Evolutionary conservation across 2,113 vertebrate genomes (phyloP).

Genomic region (Hippocampus comes): DNA sequence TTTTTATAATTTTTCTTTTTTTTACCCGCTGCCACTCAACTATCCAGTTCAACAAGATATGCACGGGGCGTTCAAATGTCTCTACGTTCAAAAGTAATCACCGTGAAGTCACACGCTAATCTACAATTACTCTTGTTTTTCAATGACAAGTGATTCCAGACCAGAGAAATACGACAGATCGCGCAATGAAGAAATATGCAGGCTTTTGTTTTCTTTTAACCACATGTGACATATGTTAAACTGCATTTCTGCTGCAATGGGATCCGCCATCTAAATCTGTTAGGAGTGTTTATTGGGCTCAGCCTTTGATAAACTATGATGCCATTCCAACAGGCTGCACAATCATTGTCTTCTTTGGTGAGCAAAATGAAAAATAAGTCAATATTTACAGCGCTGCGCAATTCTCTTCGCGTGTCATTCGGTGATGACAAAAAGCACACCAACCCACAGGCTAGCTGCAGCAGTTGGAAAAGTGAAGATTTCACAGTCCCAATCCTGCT

Average conservation of each 20-base stretch:
- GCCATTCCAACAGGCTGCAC: neutral
- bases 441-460: conserved; percentile 25
- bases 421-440: conserved; percentile 5
- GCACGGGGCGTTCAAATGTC: conserved; percentile 53
- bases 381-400: conserved; percentile 15
- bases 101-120: neutral
- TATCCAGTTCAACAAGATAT: conserved; percentile 39
- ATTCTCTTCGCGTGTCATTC: conserved; percentile 18
- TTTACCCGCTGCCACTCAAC: conserved; percentile 34
- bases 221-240: neutral
- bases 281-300: neutral
- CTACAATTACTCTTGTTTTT: conserved; percentile 31
- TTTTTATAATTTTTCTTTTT: neutral
- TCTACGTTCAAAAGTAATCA: conserved; percentile 46
- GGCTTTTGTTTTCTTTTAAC: conserved; percentile 1
- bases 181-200: neutral
- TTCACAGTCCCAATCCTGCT: conserved; percentile 44
- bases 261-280: neutral
- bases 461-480: conserved; percentile 39
- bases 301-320: neutral
- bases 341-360: conserved; percentile 1
- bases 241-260: neutral
- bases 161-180: neutral
- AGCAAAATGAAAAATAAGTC: conserved; percentile 2
- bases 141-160: neutral